Evolutionary conservation across 2,797 vertebrate genomes (phyloP).

Genomic region (Epinephelus awoara): DNA sequence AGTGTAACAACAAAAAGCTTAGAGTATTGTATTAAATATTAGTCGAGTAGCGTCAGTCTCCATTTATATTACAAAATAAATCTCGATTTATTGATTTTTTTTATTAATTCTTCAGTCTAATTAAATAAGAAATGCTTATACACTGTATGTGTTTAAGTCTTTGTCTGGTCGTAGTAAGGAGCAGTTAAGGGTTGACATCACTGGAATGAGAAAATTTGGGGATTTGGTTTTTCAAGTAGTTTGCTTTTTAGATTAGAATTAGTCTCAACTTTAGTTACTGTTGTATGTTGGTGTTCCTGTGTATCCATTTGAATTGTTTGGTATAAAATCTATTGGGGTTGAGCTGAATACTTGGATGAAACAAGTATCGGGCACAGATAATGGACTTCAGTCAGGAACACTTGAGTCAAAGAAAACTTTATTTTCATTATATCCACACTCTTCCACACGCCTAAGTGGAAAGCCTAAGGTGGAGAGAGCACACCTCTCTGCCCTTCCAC

Average conservation of each 20-base stretch:
- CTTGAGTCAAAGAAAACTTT: too few species aligned
- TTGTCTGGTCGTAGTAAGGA: background rate
- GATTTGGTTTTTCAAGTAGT: background rate
- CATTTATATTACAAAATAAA: background rate
- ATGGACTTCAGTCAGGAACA: too few species aligned
- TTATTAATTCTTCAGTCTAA: background rate
- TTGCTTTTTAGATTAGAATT: background rate
- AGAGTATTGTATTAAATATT: background rate
- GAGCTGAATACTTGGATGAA: too few species aligned
- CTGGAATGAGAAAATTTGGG: background rate
- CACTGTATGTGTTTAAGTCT: background rate
- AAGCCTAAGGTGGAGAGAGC: too few species aligned
- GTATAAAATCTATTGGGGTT: too few species aligned
- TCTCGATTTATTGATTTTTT: background rate
- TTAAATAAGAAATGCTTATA: background rate
- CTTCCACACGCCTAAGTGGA: too few species aligned
- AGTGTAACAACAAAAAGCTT: background rate
- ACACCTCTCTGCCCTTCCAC: too few species aligned
- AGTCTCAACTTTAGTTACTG: too few species aligned
- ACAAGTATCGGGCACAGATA: too few species aligned
- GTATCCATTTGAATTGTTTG: background rate
- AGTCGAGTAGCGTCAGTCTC: background rate
- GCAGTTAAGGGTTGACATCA: background rate
- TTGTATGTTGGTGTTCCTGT: background rate
- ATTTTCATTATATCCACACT: too few species aligned